Evolutionary conservation across 2,888 invertebrate species (phyloP).

Genomic region (Hydrotaea cyrtoneurina): DNA sequence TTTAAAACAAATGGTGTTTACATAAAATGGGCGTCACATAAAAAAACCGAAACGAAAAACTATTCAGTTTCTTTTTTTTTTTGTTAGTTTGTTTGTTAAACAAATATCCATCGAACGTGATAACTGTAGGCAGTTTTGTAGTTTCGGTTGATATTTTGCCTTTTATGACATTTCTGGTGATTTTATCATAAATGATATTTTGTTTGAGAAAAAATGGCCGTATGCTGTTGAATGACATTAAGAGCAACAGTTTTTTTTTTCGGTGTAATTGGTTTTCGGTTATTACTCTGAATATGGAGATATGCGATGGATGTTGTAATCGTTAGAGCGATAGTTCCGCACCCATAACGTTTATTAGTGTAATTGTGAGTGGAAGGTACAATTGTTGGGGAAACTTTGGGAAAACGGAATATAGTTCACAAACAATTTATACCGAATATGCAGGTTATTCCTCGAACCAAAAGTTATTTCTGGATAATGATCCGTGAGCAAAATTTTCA

Average conservation of each 20-base stretch:
- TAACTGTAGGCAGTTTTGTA: conserved; percentile 6
- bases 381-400: too few relatives aligned
- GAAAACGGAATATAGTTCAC: too few relatives aligned
- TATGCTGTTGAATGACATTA: not conserved
- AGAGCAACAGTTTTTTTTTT: not conserved
- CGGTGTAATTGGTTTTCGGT: not conserved
- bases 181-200: not conserved
- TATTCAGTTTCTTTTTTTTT: not conserved
- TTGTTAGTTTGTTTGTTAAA: not conserved
- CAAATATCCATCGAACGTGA: not conserved
- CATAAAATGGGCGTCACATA: not conserved
- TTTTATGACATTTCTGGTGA: not conserved
- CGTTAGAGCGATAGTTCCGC: not conserved
- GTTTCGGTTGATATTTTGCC: not conserved
- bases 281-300: not conserved
- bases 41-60: not conserved
- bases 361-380: too few relatives aligned
- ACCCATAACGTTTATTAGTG: not conserved
- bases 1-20: conserved; percentile 16
- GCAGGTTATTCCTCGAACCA: too few relatives aligned
- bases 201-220: too few relatives aligned
- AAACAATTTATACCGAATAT: too few relatives aligned
- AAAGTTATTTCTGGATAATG: too few relatives aligned
- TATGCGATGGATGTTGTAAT: not conserved
- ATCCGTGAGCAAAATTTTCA: too few relatives aligned